These are phyloP conservation scores for Alectoris magna DNA, from an alignment of 2,797 vertebrate species.

Conservation along the genomic window DNA sequence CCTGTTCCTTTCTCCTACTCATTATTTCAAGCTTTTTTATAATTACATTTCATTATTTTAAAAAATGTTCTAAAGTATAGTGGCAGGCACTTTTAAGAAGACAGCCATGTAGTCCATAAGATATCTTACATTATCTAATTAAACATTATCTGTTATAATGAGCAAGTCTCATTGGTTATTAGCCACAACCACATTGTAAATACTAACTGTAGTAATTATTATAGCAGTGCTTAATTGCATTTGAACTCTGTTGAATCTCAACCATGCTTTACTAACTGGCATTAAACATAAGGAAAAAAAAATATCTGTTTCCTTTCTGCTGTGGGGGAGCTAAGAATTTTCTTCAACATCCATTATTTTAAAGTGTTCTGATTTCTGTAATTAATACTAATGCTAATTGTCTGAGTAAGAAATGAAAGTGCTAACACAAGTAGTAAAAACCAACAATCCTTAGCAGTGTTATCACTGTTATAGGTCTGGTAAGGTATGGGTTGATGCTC, in stretches of 20 bases:
- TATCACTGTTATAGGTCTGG: neutral
- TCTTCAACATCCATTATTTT: neutral
- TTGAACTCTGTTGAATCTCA: constrained; percentile 25
- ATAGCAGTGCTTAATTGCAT: neutral
- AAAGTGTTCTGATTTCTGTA: constrained; percentile 3
- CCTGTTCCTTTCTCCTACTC: neutral
- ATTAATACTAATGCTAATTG: constrained; percentile 50
- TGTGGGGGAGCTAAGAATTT: constrained; percentile 21
- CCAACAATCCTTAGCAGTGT: constrained; percentile 8
- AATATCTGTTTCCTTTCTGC: neutral
- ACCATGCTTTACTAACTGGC: constrained; percentile 22
- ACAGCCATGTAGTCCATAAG: neutral
- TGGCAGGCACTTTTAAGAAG: neutral
- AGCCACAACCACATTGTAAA: constrained; percentile 21
- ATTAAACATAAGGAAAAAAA: neutral
- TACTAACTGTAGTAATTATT: constrained; percentile 8
- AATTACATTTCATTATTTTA: neutral
- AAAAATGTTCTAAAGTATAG: neutral
- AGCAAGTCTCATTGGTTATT: constrained; percentile 18
- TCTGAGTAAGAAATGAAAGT: constrained; percentile 26
- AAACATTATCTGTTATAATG: neutral
- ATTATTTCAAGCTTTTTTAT: neutral
- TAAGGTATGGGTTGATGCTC: neutral
- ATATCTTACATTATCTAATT: neutral
- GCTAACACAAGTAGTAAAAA: constrained; percentile 27